Percentiles rank a stretch among this genome's conserved stretches.
Conservation (phyloP, 2,888 invertebrate species). For the Torymus auratus region DNA sequence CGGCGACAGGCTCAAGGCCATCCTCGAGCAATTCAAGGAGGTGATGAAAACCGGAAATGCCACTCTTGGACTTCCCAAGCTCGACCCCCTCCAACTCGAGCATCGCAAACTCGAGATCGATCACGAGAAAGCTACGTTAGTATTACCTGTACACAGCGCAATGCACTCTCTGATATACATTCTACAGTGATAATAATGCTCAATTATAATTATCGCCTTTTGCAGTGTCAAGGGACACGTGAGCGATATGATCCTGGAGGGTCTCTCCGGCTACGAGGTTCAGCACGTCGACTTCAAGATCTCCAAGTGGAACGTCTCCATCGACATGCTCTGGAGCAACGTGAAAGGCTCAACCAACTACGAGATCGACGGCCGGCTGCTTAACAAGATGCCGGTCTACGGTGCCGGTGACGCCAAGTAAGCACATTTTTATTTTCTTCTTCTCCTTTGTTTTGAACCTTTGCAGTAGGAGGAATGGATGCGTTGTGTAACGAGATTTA, state of each 20-base stretch:
- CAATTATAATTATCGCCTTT: background rate
- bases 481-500: no score
- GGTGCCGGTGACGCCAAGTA: slow-evolving; percentile 57
- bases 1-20: slow-evolving; percentile 19
- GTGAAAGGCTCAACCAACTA: slow-evolving; percentile 47
- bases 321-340: slow-evolving; percentile 49
- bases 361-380: slow-evolving; percentile 19
- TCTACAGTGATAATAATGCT: background rate
- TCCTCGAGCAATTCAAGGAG: slow-evolving; percentile 60
- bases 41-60: slow-evolving; percentile 60
- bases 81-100: slow-evolving; percentile 63
- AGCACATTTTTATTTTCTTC: slow-evolving; percentile 16
- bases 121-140: slow-evolving; percentile 2
- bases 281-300: slow-evolving; percentile 55
- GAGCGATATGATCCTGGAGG: slow-evolving; percentile 21
- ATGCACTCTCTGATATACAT: background rate
- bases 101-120: slow-evolving; percentile 41
- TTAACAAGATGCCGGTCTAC: slow-evolving; percentile 45
- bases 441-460: no score
- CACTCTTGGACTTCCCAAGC: slow-evolving; percentile 62
- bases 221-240: slow-evolving; percentile 24
- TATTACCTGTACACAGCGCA: background rate
- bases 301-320: slow-evolving; percentile 27
- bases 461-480: no score
- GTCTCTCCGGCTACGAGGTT: slow-evolving; percentile 55